phyloP scores from a whole-genome alignment of 2,113 vertebrate species.

The Oreochromis niloticus region DNA sequence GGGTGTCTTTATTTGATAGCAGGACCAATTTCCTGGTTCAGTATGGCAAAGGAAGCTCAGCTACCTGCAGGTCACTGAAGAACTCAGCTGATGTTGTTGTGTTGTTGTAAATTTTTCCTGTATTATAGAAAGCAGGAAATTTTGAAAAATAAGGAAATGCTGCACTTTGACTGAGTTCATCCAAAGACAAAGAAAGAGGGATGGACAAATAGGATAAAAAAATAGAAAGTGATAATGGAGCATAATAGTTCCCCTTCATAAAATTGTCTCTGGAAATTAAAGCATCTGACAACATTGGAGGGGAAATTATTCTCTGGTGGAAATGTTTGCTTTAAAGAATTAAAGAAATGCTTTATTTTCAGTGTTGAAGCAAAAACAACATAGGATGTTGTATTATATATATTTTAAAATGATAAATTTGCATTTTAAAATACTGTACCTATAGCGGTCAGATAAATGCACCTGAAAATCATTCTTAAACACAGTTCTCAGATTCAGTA shows the following conservation, averaged over 20 bases:
- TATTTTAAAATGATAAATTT: background rate
- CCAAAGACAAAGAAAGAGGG: background rate
- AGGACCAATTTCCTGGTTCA: background rate
- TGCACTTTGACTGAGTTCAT: background rate
- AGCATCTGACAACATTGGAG: background rate
- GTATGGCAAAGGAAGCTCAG: background rate
- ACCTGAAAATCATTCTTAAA: background rate
- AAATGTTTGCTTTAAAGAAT: background rate
- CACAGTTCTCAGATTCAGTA: background rate
- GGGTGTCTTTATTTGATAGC: background rate
- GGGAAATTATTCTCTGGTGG: background rate
- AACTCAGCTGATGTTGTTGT: background rate
- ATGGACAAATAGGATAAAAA: background rate
- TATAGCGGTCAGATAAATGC: background rate
- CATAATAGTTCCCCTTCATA: too few relatives aligned
- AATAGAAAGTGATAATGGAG: accelerated
- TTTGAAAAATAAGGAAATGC: background rate
- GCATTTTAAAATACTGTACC: background rate
- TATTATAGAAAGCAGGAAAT: accelerated
- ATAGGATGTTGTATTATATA: background rate
- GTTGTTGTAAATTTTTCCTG: background rate
- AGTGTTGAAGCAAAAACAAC: background rate
- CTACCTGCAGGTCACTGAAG: background rate
- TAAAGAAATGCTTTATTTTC: background rate
- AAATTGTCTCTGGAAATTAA: background rate